Evolutionary conservation across 2,888 invertebrate genomes (phyloP).

Genomic region (Hirtodrosophila histrioides): DNA sequence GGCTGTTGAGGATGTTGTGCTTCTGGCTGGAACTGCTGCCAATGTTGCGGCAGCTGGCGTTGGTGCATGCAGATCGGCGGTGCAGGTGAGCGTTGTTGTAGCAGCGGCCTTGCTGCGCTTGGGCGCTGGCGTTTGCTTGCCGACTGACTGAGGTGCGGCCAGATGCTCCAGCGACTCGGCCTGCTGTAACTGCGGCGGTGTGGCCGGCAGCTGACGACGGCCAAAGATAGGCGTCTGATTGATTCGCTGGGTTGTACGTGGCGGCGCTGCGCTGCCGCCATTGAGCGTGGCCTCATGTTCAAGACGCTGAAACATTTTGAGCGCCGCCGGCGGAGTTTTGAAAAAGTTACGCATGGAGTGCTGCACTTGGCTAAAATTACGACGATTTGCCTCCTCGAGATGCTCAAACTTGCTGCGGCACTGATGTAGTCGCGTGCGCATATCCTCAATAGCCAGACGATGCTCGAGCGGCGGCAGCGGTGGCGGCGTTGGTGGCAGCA

Average conservation of each 20-base stretch:
- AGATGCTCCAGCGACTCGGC: slow-evolving; percentile 83
- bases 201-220: slow-evolving; percentile 64
- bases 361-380: slow-evolving; percentile 81
- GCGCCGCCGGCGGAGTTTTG: slow-evolving; percentile 74
- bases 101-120: slow-evolving; percentile 53
- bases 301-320: slow-evolving; percentile 80
- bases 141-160: slow-evolving; percentile 34
- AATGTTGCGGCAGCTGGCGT: background rate
- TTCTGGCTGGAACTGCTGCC: background rate
- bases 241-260: slow-evolving; percentile 74
- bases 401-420: slow-evolving; percentile 83
- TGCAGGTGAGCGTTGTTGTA: slow-evolving; percentile 14
- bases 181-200: slow-evolving; percentile 64
- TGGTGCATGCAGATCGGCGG: slow-evolving; percentile 15
- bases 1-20: slow-evolving; percentile 2
- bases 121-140: slow-evolving; percentile 35
- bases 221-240: slow-evolving; percentile 84
- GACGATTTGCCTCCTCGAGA: slow-evolving; percentile 81
- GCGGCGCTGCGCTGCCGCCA: slow-evolving; percentile 47
- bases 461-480: slow-evolving; percentile 20
- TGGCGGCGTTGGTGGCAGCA: slow-evolving; percentile 8
- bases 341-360: slow-evolving; percentile 83
- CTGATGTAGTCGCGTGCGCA: slow-evolving; percentile 82
- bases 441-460: slow-evolving; percentile 81
- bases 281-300: slow-evolving; percentile 67